phyloP scores from a whole-genome alignment of 2,888 invertebrate species.

The Athripsodes cinereus region DNA sequence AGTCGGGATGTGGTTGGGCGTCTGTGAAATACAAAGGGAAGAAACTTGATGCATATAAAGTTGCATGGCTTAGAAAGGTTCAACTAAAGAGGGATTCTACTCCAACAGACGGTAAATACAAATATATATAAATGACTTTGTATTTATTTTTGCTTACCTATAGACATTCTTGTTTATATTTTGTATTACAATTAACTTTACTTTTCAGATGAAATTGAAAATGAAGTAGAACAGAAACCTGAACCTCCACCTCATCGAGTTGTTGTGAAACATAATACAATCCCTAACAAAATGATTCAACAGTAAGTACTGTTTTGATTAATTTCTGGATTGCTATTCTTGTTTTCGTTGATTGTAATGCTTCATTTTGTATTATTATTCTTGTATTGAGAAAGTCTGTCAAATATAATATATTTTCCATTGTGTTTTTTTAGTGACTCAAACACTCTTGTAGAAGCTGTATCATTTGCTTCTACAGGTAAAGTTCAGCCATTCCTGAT shows the following conservation, averaged over 20 bases:
- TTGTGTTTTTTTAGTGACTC: conserved; percentile 64
- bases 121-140: too few relatives aligned
- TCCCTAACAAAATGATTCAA: conserved; percentile 67
- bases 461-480: conserved; percentile 79
- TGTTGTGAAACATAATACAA: conserved; percentile 70
- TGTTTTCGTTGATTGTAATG: background rate
- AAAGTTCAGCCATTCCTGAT: conserved; percentile 91
- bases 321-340: too few relatives aligned
- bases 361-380: background rate
- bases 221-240: conserved; percentile 55
- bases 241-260: conserved; percentile 58
- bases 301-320: conserved; percentile 59
- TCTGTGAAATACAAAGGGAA: conserved; percentile 83
- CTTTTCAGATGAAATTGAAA: conserved; percentile 49
- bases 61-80: conserved; percentile 72
- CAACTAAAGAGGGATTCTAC: conserved; percentile 51
- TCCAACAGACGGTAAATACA: conserved; percentile 29
- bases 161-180: too few relatives aligned
- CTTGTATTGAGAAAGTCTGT: background rate
- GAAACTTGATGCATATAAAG: conserved; percentile 84
- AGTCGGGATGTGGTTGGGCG: conserved; percentile 91
- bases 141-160: too few relatives aligned
- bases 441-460: conserved; percentile 83
- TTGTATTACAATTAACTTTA: too few relatives aligned
- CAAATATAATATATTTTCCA: background rate